These are phyloP conservation scores for Agonopterix alstromeriana DNA, from an alignment of 2,888 invertebrate species.

Conservation along the genomic window DNA sequence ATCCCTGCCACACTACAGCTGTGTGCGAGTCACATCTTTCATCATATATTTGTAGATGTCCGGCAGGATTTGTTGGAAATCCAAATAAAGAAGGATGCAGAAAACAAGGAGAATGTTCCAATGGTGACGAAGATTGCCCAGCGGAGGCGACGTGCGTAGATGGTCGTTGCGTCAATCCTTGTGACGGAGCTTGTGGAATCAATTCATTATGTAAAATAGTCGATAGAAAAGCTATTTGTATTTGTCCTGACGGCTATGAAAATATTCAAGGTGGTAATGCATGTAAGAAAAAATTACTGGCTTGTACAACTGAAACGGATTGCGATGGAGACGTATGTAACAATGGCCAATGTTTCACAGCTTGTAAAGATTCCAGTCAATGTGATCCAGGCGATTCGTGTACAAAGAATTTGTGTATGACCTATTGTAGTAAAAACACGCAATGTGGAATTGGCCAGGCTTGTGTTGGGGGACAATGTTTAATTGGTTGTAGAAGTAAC, in stretches of 20 bases:
- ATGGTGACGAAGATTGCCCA: constrained; percentile 86
- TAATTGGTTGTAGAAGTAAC: constrained; percentile 90
- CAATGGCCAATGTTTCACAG: constrained; percentile 89
- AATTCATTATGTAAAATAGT: constrained; percentile 89
- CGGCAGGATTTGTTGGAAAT: constrained; percentile 85
- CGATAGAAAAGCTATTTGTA: constrained; percentile 85
- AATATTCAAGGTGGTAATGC: constrained; percentile 77
- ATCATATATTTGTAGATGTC: constrained; percentile 88
- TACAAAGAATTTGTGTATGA: constrained; percentile 84
- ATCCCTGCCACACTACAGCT: constrained; percentile 89
- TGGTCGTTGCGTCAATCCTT: constrained; percentile 87
- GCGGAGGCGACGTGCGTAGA: constrained; percentile 82
- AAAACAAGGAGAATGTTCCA: constrained; percentile 85
- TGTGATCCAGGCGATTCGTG: constrained; percentile 89
- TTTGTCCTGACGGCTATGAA: constrained; percentile 86
- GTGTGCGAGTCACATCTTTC: constrained; percentile 82
- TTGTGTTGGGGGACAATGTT: constrained; percentile 87
- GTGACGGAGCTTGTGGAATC: constrained; percentile 87
- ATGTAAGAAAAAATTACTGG: constrained; percentile 82
- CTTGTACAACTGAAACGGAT: constrained; percentile 83
- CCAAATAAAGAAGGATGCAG: constrained; percentile 85
- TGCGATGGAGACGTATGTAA: constrained; percentile 88
- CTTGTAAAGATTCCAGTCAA: constrained; percentile 85
- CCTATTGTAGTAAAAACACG: constrained; percentile 87
- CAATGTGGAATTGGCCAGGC: constrained; percentile 89